A percentile compares a stretch with the other conserved stretches of the same genome.
Evolutionary conservation across 2,888 invertebrate species (phyloP).

Genomic region (Andrena camellia): DNA sequence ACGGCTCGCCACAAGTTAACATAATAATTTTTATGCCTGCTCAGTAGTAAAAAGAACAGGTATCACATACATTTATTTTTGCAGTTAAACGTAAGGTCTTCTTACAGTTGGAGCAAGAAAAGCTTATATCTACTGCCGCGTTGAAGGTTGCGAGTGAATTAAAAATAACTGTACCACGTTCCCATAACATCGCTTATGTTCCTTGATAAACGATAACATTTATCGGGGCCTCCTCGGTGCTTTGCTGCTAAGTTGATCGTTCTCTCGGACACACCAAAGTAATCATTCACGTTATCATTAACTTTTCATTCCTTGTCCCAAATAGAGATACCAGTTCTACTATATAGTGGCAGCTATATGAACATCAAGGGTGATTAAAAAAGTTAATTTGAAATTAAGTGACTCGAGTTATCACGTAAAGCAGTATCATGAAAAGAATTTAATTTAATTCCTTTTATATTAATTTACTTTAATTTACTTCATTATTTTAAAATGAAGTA

Average conservation of each 20-base stretch:
- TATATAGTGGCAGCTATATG: too few species aligned
- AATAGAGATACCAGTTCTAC: constrained; percentile 19
- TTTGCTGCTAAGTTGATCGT: constrained; percentile 48
- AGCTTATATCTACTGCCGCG: neutral
- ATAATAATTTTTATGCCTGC: neutral
- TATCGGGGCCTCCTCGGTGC: constrained; percentile 46
- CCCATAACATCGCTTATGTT: constrained; percentile 38
- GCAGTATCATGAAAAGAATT: too few species aligned
- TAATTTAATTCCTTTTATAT: too few species aligned
- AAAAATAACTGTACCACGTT: constrained; percentile 40
- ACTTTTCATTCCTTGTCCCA: constrained; percentile 29
- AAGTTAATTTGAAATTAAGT: too few species aligned
- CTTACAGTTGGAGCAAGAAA: neutral
- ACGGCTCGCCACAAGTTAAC: neutral
- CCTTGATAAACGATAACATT: constrained; percentile 60
- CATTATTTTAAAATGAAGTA: too few species aligned
- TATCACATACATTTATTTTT: neutral
- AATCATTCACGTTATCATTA: constrained; percentile 44
- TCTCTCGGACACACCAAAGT: constrained; percentile 33
- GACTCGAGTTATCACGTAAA: too few species aligned
- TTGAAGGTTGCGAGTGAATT: neutral
- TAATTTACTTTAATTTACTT: too few species aligned
- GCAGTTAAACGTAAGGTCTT: neutral
- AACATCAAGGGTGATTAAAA: too few species aligned
- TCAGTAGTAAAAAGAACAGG: neutral